These are phyloP conservation scores for Hirudinaria manillensis DNA, from an alignment of 2,888 invertebrate genomes.

Conservation along the genomic window DNA sequence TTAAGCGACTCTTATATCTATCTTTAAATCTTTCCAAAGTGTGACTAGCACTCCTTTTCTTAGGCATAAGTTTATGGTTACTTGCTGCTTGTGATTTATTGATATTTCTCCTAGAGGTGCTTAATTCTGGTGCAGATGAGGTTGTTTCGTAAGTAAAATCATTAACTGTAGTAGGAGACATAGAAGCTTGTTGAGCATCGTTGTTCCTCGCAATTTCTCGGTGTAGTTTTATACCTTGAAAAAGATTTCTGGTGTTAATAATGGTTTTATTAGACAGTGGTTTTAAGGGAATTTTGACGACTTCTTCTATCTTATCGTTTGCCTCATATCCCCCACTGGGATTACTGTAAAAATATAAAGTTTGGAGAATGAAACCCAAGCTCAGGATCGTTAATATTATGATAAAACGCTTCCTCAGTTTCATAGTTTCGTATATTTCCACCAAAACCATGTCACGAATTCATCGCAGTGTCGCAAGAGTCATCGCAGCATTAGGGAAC, in stretches of 20 bases:
- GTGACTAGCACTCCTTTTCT: too few relatives aligned
- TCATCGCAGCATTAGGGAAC: too few relatives aligned
- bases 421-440: background rate
- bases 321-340: background rate
- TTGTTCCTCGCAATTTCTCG: background rate
- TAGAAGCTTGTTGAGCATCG: background rate
- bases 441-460: background rate
- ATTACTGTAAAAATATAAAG: conserved; percentile 4
- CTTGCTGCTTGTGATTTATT: background rate
- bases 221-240: conserved; percentile 7
- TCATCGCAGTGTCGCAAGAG: too few relatives aligned
- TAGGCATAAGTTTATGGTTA: background rate
- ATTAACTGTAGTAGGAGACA: background rate
- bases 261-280: background rate
- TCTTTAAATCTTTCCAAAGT: too few relatives aligned
- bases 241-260: conserved; percentile 10
- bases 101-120: background rate
- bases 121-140: background rate
- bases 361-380: background rate
- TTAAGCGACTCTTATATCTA: too few relatives aligned
- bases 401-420: conserved; percentile 14
- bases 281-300: background rate
- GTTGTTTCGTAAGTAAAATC: background rate
- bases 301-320: background rate
- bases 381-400: conserved; percentile 2